phyloP scores from a whole-genome alignment of 2,797 vertebrate species.

The Chloroceryle amazona region DNA sequence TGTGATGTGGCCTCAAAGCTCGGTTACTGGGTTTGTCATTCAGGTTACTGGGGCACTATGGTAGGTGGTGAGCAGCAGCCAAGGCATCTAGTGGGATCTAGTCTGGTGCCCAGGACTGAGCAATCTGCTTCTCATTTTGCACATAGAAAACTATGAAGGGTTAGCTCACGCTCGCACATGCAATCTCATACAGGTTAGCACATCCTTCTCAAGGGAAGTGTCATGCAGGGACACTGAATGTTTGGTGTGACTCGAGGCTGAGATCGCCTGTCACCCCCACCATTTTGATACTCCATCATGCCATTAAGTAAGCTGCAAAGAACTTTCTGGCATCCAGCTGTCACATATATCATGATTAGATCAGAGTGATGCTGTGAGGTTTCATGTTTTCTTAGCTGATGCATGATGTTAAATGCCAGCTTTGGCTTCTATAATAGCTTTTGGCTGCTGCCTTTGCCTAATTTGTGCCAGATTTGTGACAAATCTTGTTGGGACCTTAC shows the following conservation, averaged over 20 bases:
- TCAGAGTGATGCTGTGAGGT: neutral
- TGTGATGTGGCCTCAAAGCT: neutral
- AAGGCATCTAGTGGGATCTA: neutral
- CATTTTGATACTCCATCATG: rapidly evolving
- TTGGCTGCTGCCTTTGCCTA: neutral
- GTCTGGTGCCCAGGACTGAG: neutral
- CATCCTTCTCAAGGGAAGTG: neutral
- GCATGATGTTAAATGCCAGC: neutral
- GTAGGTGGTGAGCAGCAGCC: neutral
- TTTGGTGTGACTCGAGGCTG: neutral
- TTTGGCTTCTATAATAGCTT: neutral
- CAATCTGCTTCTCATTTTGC: neutral
- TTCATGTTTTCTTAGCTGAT: constrained; percentile 21
- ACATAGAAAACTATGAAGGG: rapidly evolving
- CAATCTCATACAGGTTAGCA: neutral
- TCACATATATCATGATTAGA: neutral
- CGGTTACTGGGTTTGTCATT: neutral
- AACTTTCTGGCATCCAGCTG: neutral
- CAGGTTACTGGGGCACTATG: neutral
- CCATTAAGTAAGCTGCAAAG: neutral
- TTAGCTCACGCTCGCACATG: rapidly evolving
- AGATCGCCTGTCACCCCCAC: neutral
- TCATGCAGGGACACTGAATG: rapidly evolving
- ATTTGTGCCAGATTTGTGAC: neutral
- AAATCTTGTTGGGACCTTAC: neutral